These are phyloP conservation scores for Chrysaora quinquecirrha DNA, from an alignment of 30 jellyfish, hydroid and myxozoan genomes.

Conservation along the genomic window DNA sequence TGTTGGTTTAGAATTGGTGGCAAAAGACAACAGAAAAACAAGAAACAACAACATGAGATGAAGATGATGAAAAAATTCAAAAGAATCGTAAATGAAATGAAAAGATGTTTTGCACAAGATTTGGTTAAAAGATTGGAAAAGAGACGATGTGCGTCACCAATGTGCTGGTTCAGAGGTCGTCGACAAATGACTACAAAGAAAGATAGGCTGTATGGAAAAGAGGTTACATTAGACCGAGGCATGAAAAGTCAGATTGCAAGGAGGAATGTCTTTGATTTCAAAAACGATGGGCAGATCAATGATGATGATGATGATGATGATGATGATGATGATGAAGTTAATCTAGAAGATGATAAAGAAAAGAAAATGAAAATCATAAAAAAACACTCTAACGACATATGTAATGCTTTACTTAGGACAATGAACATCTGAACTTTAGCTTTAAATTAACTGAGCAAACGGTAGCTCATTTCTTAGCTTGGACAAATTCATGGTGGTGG, in stretches of 20 bases:
- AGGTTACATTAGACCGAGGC: constrained; percentile 8
- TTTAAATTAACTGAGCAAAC: too few species aligned
- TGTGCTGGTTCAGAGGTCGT: constrained; percentile 76
- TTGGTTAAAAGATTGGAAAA: neutral
- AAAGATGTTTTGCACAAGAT: neutral
- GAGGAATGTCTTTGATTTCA: neutral
- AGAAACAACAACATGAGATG: neutral
- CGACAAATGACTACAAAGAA: constrained; percentile 17
- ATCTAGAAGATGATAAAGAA: neutral
- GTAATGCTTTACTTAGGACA: neutral
- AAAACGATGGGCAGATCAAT: neutral
- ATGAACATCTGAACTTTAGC: neutral
- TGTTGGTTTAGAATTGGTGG: constrained; percentile 71
- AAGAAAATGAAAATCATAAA: too few species aligned
- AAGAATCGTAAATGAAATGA: neutral
- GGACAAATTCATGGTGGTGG: too few species aligned
- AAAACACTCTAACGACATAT: neutral
- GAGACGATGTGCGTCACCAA: constrained; percentile 53
- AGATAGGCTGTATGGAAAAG: constrained; percentile 3
- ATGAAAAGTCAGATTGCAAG: constrained; percentile 4
- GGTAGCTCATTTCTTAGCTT: too few species aligned
- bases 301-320: neutral
- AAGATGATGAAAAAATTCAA: neutral
- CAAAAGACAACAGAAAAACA: neutral
- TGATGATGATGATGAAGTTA: neutral